A percentile compares a stretch with the other conserved stretches of the same genome.
phyloP scores from a whole-genome alignment of 2,797 vertebrate species.

The Chaetophractus vellerosus region DNA sequence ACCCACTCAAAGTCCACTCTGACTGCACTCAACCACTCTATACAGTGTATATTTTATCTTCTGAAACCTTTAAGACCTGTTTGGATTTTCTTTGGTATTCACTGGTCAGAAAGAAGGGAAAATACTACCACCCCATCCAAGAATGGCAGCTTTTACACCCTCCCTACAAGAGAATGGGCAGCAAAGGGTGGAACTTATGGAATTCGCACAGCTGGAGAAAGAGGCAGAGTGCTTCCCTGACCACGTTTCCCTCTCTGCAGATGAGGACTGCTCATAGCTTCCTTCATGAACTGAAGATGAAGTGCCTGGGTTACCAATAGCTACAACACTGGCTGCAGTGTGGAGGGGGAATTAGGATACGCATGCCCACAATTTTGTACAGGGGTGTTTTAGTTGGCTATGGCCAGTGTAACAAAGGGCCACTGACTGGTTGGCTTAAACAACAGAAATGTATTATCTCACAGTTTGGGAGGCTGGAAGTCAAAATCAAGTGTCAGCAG shows the following conservation, averaged over 20 bases:
- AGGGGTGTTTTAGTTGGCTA: too few relatives aligned
- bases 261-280: rapidly evolving
- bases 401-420: too few relatives aligned
- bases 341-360: neutral
- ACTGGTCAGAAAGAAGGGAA: neutral
- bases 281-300: neutral
- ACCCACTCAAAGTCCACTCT: neutral
- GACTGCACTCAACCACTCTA: neutral
- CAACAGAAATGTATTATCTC: too few relatives aligned
- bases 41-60: neutral
- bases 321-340: neutral
- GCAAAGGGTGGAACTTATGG: neutral
- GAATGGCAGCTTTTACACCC: neutral
- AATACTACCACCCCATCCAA: neutral
- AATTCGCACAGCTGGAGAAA: neutral
- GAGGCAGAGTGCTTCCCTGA: neutral
- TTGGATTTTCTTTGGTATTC: constrained; percentile 7
- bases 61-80: neutral
- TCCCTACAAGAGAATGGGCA: neutral
- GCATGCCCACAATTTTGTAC: neutral
- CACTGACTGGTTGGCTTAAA: too few relatives aligned
- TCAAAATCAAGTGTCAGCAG: too few relatives aligned
- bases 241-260: neutral
- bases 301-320: neutral
- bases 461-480: too few relatives aligned